Evolutionary conservation across 2,113 vertebrate genomes (phyloP).

Genomic region (Pavo muticus): DNA sequence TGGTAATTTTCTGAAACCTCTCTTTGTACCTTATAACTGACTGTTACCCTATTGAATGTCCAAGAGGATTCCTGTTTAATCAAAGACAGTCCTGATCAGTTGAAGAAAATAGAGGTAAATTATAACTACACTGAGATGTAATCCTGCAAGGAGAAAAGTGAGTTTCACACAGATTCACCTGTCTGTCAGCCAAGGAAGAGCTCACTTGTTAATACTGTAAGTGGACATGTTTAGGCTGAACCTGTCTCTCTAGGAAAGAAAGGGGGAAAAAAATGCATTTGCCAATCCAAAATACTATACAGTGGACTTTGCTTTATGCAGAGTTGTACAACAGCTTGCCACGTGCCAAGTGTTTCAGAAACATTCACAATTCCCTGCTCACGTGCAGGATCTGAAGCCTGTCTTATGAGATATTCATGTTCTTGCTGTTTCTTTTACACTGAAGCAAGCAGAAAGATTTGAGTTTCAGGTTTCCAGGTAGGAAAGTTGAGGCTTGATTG

Average conservation of each 20-base stretch:
- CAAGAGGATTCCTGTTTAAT: background rate
- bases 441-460: background rate
- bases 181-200: background rate
- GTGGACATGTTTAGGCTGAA: background rate
- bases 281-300: background rate
- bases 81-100: background rate
- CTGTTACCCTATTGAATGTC: background rate
- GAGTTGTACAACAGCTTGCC: background rate
- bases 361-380: rapidly evolving
- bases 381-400: background rate
- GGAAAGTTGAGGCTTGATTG: background rate
- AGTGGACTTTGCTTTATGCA: background rate
- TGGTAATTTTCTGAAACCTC: rapidly evolving
- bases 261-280: background rate
- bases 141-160: background rate
- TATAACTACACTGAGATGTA: background rate
- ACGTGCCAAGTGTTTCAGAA: background rate
- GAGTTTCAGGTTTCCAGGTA: background rate
- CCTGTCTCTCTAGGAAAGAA: background rate
- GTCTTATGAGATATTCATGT: background rate
- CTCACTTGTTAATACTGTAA: background rate
- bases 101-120: too few relatives aligned
- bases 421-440: background rate
- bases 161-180: background rate
- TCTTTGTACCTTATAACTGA: background rate